These are phyloP conservation scores for Heliconius hewitsoni DNA, from an alignment of 1,140 invertebrate genomes.

Conservation along the genomic window DNA sequence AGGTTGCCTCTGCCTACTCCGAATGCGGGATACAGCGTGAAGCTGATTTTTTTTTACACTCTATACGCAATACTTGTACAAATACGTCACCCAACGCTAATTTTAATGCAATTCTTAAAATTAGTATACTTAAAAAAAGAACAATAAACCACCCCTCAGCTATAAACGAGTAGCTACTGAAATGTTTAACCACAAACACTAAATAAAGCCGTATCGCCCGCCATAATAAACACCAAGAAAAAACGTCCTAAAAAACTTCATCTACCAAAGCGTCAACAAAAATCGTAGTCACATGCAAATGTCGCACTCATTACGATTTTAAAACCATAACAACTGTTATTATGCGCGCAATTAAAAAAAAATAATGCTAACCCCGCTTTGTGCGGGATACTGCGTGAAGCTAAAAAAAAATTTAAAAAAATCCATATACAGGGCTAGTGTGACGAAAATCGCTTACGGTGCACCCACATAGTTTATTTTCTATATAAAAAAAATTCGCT, in stretches of 20 bases:
- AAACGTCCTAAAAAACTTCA: conserved; percentile 72
- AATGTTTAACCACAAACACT: conserved; percentile 77
- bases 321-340: conserved; percentile 79
- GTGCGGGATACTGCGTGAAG: no score
- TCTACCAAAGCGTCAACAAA: conserved; percentile 69
- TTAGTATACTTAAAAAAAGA: conserved; percentile 61
- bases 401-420: conserved; percentile 37
- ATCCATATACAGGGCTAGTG: conserved; percentile 66
- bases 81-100: conserved; percentile 13
- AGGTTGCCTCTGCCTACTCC: no score
- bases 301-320: conserved; percentile 74
- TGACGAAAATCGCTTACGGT: conserved; percentile 78
- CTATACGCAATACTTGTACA: background rate
- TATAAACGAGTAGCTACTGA: conserved; percentile 70
- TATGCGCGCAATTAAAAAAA: conserved; percentile 78
- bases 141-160: conserved; percentile 69
- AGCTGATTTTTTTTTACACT: background rate
- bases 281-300: conserved; percentile 75
- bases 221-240: conserved; percentile 66
- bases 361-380: conserved; percentile 33
- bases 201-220: conserved; percentile 70
- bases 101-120: conserved; percentile 47
- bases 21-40: no score
- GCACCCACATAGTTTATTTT: conserved; percentile 77
- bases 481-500: conserved; percentile 59